Evolutionary conservation across 37 sponge, comb jelly and placozoan species (phyloP), one percentile per base, ranked within the genome.

Genomic region (Amphimedon queenslandica): DNA sequence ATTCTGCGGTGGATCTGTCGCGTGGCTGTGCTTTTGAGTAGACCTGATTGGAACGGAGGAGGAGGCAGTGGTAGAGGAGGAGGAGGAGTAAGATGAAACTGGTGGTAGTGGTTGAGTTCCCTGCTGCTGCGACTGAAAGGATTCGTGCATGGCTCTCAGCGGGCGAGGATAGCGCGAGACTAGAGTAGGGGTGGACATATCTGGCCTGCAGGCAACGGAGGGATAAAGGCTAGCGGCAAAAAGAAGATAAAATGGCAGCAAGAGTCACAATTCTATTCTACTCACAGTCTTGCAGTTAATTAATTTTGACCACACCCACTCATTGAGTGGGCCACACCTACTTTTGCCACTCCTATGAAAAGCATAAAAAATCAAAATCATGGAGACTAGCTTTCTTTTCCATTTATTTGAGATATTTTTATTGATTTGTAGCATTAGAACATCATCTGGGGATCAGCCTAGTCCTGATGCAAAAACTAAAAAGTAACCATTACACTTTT

Each of bases 101-200:
- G 63, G 8, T 29, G 29, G 63, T 29, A 32, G 63, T 25, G 3
- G 4, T 47, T 38, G 41, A 37, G 41, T 5, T 42, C 42, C 28
- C 28, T 29, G 28, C 29, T 27, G n/a, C 3, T 4, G n/a, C 31
- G 57, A 47, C 29, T 27, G 63, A 21, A 20, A 40, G 33, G 29
- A 80, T 64, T 63, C 64, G 42, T 75, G 75, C 4, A 75, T 82
- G 27, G 82, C 82, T 31, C 66, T 74, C 64, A 82, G 76, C 0
- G 82, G 82, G 13, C 82, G 41, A 24, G 82, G 70, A 42, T 82
- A 82, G 38, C 82, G 67, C 4, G 82, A 81, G 13, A 68, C 57
- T 16, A 65, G 82, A 1, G 43, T 47, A 18, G 53, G 53, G 13
- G 53, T 47, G 13, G 53, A 47, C 53, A 47, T 47, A 13, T 18